These are phyloP conservation scores for Okamejei kenojei DNA, from an alignment of 2,797 vertebrate genomes.

Conservation along the genomic window DNA sequence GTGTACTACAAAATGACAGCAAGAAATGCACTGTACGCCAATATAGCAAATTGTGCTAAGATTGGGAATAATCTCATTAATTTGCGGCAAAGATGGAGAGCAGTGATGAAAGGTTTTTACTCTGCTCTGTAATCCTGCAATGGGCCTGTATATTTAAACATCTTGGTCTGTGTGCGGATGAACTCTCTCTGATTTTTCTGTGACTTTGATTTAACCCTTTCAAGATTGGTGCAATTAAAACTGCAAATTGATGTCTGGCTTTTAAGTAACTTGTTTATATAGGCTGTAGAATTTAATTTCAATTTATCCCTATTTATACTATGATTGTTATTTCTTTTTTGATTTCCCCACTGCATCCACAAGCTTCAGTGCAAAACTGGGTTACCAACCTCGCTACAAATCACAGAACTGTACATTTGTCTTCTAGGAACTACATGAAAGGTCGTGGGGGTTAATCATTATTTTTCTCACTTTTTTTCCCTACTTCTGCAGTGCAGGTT, in stretches of 20 bases:
- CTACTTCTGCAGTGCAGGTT: not conserved
- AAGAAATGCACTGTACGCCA: not conserved
- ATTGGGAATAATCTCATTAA: constrained; percentile 4
- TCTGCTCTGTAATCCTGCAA: not conserved
- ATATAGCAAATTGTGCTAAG: not conserved
- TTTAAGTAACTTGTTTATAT: not conserved
- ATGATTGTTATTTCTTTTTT: not conserved
- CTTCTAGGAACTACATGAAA: not conserved
- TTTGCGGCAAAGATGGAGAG: not conserved
- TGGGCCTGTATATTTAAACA: not conserved
- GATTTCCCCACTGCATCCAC: not conserved
- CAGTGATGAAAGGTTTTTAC: not conserved
- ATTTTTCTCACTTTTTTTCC: not conserved
- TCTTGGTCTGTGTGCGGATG: not conserved
- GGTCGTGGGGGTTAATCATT: not conserved
- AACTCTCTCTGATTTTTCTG: constrained; percentile 10
- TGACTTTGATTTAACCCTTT: not conserved
- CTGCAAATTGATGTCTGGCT: not conserved
- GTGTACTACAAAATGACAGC: not conserved
- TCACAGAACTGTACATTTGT: not conserved
- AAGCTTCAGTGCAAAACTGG: not conserved
- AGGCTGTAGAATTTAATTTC: not conserved
- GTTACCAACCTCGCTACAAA: not conserved
- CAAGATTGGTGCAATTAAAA: not conserved
- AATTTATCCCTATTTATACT: not conserved